These are phyloP conservation scores for Sceloporus undulatus DNA, from an alignment of 2,113 vertebrate species.

Conservation along the genomic window DNA sequence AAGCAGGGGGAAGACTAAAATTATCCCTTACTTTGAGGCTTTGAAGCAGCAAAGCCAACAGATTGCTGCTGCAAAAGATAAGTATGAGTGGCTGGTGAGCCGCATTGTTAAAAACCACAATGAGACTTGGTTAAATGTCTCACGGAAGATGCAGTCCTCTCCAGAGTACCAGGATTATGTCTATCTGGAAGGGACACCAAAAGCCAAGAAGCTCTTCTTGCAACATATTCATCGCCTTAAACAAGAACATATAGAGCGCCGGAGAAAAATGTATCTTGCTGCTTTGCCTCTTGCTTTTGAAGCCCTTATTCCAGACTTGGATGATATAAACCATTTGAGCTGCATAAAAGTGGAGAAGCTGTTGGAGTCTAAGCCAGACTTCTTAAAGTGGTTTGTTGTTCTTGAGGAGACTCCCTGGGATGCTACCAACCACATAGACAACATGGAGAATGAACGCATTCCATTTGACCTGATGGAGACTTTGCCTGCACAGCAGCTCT, in stretches of 20 bases:
- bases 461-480: constrained; percentile 95
- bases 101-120: constrained; percentile 92
- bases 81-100: constrained; percentile 92
- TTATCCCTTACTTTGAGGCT: constrained; percentile 96
- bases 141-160: constrained; percentile 86
- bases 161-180: constrained; percentile 93
- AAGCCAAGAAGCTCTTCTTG: constrained; percentile 95
- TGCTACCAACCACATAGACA: constrained; percentile 88
- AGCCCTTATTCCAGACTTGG: constrained; percentile 86
- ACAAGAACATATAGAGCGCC: constrained; percentile 93
- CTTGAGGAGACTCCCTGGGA: constrained; percentile 97
- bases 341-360: constrained; percentile 89
- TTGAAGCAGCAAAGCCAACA: constrained; percentile 97
- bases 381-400: constrained; percentile 92
- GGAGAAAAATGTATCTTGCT: constrained; percentile 85
- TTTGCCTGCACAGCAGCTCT: constrained; percentile 82
- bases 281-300: constrained; percentile 88
- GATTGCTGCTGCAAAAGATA: constrained; percentile 95
- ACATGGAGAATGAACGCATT: constrained; percentile 87
- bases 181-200: constrained; percentile 92
- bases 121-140: constrained; percentile 85
- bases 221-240: constrained; percentile 93
- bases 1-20: constrained; percentile 93
- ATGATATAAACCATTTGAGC: constrained; percentile 92
- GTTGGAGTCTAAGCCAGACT: constrained; percentile 90